Base-by-base conservation (phyloP, 2,888 invertebrate species). In the Latheticus oryzae region DNA sequence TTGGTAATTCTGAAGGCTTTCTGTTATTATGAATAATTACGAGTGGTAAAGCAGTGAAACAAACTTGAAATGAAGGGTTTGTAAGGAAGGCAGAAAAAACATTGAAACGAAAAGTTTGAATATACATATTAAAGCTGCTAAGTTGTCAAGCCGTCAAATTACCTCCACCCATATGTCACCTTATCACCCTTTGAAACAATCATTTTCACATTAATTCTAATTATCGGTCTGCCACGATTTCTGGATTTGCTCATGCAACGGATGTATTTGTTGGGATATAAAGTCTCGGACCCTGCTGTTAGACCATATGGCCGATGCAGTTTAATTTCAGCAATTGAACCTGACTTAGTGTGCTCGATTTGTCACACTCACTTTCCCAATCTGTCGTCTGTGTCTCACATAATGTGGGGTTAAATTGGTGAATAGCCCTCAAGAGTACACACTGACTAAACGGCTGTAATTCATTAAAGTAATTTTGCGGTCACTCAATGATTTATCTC, bases 321-420 rank as follows among this genome's bases (percentile, higher is more conserved):
- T 73, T 73, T 71, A 71, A 73, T 73, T 73, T 72, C 63, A 60
- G 63, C 65, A 69, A 72, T 72, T 71, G 69, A 67, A 73, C 71
- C 68, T 71, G 71, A 72, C 73, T 74, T 71, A 69, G 59, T 69
- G 61, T 62, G 66, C 64, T 67, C 70, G 73, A 76, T 76, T 76
- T 75, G 76, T 75, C 74, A 74, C 75, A 73, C 73, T 73, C 69
- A 71, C 70, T 73, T 71, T 71, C 68, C 70, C 75, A 75, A 74
- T 75, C 73, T 75, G 75, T 75, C 71, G 70, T n/a, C 68, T 63
- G 65, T 64, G 66, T 66, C 57, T 48, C 61, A 56, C 60, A 66
- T 68, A 65, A 68, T 67, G 66, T 61, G 66, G 68, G 70, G 70
- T 70, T 63, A 70, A 68, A 64, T 63, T 65, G 68, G 62, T n/a